Evolutionary conservation across 2,113 vertebrate genomes (phyloP), one percentile per base, ranked within the genome.

Genomic region (Tenrec ecaudatus): DNA sequence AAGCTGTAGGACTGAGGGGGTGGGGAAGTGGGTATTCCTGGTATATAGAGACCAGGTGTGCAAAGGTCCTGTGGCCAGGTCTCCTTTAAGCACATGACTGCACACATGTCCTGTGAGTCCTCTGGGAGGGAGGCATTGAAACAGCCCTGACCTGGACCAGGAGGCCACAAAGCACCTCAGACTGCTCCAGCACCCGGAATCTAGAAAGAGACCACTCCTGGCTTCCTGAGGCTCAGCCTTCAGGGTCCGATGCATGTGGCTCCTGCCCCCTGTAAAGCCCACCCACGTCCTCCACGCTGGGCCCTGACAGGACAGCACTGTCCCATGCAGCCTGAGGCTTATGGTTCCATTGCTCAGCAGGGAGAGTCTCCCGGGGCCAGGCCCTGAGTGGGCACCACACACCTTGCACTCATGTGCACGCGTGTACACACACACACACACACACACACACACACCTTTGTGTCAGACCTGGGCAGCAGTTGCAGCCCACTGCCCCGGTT

Each of bases 401-500:
- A 8, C 27, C n/a, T n/a, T n/a, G n/a, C n/a, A n/a, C n/a, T n/a
- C n/a, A n/a, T n/a, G n/a, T n/a, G n/a, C n/a, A n/a, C n/a, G n/a
- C n/a, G n/a, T n/a, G n/a, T n/a, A n/a, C n/a, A 14, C 23, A 5
- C n/a, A 38, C 64, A 86, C 73, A 29, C 19, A 78, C 25, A 6
- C 8, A 33, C 47, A 71, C 57, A 58, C 1, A 53, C 29, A 53
- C 96, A 58, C 86, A 99, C 99, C 98, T 99, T 99, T 80, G 99
- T 98, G 92, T 99, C 98, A 0, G 99, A 98, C 27, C 96, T 97
- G 86, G 98, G 98, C 16, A 98, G 97, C 57, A 99, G 96, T 93
- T 98, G 98, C 64, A 99, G 98, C 53, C 99, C 99, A 17, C 98
- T 98, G 29, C 98, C 97, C 6, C 97, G 97, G 96, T 99, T 99